These are phyloP conservation scores for Drosophila putrida DNA, from an alignment of 2,888 invertebrate species.

Conservation along the genomic window DNA sequence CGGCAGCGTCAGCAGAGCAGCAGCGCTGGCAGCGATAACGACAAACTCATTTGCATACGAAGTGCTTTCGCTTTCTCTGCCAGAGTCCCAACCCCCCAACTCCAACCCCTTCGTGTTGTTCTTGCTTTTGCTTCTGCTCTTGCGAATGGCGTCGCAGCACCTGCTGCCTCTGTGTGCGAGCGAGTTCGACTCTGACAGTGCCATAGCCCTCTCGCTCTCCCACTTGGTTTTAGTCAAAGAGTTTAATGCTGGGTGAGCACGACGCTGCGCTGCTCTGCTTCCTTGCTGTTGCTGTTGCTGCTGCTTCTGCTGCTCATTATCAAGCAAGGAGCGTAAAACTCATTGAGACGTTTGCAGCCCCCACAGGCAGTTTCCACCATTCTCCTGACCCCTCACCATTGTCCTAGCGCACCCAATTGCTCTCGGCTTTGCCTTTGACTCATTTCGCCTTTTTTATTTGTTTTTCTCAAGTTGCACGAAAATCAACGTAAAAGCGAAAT, in stretches of 20 bases:
- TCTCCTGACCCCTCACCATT: not conserved
- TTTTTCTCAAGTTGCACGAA: constrained; percentile 73
- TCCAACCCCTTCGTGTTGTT: constrained; percentile 43
- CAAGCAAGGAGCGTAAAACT: constrained; percentile 79
- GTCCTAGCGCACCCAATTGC: not conserved
- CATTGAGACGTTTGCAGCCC: constrained; percentile 76
- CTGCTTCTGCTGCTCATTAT: constrained; percentile 69
- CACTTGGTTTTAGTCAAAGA: constrained; percentile 66
- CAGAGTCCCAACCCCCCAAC: not conserved
- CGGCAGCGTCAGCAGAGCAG: constrained; percentile 27
- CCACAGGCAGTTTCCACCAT: constrained; percentile 14
- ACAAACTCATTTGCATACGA: constrained; percentile 79
- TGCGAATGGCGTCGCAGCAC: constrained; percentile 21
- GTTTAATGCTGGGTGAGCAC: constrained; percentile 73
- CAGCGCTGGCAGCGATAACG: constrained; percentile 66
- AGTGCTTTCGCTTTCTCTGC: constrained; percentile 73
- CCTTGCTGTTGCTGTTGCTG: constrained; percentile 13
- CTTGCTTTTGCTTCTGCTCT: constrained; percentile 55
- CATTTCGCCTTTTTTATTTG: constrained; percentile 73
- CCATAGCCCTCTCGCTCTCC: constrained; percentile 33
- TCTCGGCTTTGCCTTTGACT: constrained; percentile 64
- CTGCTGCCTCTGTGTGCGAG: constrained; percentile 13
- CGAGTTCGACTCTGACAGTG: constrained; percentile 11
- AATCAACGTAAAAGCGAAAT: constrained; percentile 76
- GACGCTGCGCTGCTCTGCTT: constrained; percentile 4